Conservation (phyloP, 2,113 vertebrate species). For the Glareola pratincola region DNA sequence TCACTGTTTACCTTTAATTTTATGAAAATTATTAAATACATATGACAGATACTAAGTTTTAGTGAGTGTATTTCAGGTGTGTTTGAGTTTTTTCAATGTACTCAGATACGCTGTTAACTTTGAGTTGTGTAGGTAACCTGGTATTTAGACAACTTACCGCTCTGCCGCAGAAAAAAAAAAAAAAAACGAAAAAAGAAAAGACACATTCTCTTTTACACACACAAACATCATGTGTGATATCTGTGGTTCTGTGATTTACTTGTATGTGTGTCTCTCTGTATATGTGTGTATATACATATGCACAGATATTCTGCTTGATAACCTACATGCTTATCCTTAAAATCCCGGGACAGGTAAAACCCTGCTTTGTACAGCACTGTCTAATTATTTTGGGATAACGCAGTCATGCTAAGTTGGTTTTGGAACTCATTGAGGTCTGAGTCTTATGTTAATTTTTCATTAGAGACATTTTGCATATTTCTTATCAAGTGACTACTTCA, state of each 20-base stretch:
- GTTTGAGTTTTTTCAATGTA: not conserved
- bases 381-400: not conserved
- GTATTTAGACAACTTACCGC: not conserved
- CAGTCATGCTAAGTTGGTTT: not conserved
- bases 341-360: not conserved
- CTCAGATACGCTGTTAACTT: not conserved
- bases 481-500: not conserved
- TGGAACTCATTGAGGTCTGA: not conserved
- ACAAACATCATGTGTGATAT: no score
- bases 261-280: not conserved
- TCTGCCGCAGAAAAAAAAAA: not conserved
- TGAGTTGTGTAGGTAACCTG: not conserved
- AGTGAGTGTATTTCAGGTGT: not conserved
- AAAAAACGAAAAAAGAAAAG: not conserved
- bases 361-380: not conserved
- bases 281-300: fast-evolving
- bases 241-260: no score
- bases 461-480: not conserved
- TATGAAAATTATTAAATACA: not conserved
- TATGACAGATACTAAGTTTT: not conserved
- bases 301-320: not conserved
- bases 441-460: not conserved
- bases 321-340: not conserved
- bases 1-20: not conserved
- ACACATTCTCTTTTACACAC: not conserved